These are phyloP conservation scores for Clanis bilineata DNA, from an alignment of 2,888 invertebrate species.

Conservation along the genomic window DNA sequence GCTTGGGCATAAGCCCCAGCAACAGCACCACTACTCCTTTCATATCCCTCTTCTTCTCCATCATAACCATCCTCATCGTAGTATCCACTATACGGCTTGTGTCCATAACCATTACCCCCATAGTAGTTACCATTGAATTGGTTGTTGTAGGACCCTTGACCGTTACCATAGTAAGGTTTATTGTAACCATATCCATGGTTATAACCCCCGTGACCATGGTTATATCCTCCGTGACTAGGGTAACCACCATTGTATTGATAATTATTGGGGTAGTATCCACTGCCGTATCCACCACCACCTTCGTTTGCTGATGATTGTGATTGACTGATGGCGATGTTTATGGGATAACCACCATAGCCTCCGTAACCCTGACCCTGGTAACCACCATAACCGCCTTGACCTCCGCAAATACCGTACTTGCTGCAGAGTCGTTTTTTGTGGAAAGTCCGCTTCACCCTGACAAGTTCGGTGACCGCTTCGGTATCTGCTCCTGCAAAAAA, in stretches of 20 bases:
- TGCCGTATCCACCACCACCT: conserved; percentile 34
- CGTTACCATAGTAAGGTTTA: conserved; percentile 54
- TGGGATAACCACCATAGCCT: conserved; percentile 47
- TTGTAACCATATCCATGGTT: conserved; percentile 32
- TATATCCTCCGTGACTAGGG: conserved; percentile 28
- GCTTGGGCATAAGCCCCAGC: conserved; percentile 12
- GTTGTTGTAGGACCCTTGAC: conserved; percentile 56
- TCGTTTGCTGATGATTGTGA: conserved; percentile 61
- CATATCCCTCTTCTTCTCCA: conserved; percentile 31
- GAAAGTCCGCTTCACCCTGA: conserved; percentile 48
- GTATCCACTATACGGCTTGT: conserved; percentile 44
- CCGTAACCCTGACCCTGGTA: conserved; percentile 35
- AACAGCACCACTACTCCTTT: conserved; percentile 7
- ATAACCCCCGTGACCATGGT: conserved; percentile 30
- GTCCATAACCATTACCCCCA: conserved; percentile 47
- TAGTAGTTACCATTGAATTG: conserved; percentile 73
- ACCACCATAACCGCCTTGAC: conserved; percentile 26
- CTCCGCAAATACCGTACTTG: conserved; percentile 56
- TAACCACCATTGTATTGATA: conserved; percentile 50
- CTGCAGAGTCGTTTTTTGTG: conserved; percentile 51
- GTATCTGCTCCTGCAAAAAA: conserved; percentile 41
- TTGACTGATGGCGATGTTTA: conserved; percentile 74
- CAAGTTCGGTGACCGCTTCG: conserved; percentile 28
- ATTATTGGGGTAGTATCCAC: conserved; percentile 52
- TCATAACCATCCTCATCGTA: conserved; percentile 45